Evolutionary conservation across 2,113 vertebrate genomes (phyloP), one percentile per base, ranked within the genome.

Genomic region (Albula glossodonta): DNA sequence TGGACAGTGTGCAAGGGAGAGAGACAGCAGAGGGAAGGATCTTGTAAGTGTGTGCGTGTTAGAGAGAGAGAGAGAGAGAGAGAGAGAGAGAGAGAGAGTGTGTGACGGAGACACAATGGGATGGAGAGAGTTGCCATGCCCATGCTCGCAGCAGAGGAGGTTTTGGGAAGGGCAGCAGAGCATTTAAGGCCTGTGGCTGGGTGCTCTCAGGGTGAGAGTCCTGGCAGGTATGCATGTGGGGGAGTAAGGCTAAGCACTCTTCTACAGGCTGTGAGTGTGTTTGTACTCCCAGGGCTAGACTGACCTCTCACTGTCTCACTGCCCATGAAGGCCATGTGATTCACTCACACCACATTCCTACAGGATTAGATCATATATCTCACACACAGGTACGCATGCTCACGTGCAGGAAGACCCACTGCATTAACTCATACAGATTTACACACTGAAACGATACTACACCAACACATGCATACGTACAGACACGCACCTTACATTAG

Each of bases 231-330:
- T 66, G 17, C 22, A 1, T 66, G 60, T 7, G 17, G 19, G 60
- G 0, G 60, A 4, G 60, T 66, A 22, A 22, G 60, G 60, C 60
- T 22, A 19, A 66, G 22, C 8, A 19, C 60, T 22, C 60, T 66
- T 4, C 3, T 22, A 19, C 60, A 66, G 60, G 17, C 15, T 1
- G 17, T 66, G 60, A 19, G 60, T 66, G 60, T 66, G 53, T 56
- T 6, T 12, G 57, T 60, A 15, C 93, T 93, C 91, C 84, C 87
- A 93, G 93, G 91, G 91, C 91, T 90, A 89, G 85, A 91, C 87
- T 93, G 94, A 92, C 93, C 93, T 92, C 94, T 91, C 91, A 88
- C 86, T 92, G 93, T 91, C 93, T 92, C 89, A 91, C 91, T 93
- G 91, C 89, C 93, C 91, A 90, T 94, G 92, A 94, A 95, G 93